These are phyloP conservation scores for Scaptomyza cyrtandrae DNA, from an alignment of 2,888 invertebrate species.

Conservation along the genomic window DNA sequence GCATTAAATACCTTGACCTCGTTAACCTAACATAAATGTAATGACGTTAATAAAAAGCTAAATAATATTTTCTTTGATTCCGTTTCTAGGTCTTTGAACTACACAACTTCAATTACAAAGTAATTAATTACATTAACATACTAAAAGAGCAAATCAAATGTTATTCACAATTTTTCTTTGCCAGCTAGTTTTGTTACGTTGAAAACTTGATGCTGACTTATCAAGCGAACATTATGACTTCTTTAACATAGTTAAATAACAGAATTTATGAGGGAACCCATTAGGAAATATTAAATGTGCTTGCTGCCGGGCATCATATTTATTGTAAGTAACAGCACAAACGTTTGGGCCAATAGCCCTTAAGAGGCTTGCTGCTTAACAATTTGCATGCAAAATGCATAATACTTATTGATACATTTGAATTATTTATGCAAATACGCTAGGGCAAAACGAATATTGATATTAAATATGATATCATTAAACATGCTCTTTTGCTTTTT, in stretches of 20 bases:
- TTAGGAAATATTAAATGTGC: background rate
- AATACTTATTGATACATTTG: constrained; percentile 34
- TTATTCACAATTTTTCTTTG: no score
- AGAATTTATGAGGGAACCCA: background rate
- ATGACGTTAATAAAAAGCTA: background rate
- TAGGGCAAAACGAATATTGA: constrained; percentile 33
- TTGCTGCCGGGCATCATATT: constrained; percentile 6
- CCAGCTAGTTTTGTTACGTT: no score
- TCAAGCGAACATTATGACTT: background rate
- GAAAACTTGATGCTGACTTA: no score
- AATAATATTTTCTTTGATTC: background rate
- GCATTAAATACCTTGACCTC: no score
- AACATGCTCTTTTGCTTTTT: constrained; percentile 37
- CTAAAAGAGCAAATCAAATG: no score
- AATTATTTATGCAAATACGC: constrained; percentile 52
- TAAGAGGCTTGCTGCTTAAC: constrained; percentile 64
- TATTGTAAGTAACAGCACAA: constrained; percentile 17
- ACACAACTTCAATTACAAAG: background rate
- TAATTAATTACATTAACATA: background rate
- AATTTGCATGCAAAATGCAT: constrained; percentile 50
- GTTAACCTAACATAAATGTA: no score
- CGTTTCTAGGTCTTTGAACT: background rate
- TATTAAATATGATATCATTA: constrained; percentile 52
- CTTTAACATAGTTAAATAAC: background rate
- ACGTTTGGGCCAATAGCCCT: constrained; percentile 29